Percentiles rank a stretch among this genome's conserved stretches.
phyloP scores from a whole-genome alignment of 92 coral and sea anemone genomes.

The Epizoanthus stellaris region DNA sequence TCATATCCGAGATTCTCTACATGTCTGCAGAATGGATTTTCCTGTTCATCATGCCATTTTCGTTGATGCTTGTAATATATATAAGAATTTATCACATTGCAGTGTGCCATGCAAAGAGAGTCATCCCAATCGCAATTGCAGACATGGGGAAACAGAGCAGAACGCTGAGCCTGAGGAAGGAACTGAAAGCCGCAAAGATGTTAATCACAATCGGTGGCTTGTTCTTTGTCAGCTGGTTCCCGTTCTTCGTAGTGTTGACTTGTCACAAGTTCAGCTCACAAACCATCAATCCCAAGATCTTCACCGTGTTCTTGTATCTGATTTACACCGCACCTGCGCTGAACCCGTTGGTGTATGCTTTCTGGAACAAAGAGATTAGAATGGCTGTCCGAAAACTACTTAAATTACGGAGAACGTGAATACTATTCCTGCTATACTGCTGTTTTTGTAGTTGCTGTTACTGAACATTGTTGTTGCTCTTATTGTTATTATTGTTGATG shows the following conservation, averaged over 20 bases:
- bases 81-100: conserved; percentile 51
- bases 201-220: conserved; percentile 60
- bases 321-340: conserved; percentile 58
- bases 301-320: conserved; percentile 50
- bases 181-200: conserved; percentile 67
- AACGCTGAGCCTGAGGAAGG: conserved; percentile 40
- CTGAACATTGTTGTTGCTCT: no score
- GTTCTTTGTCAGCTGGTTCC: conserved; percentile 59
- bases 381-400: conserved; percentile 31
- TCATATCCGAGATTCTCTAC: conserved; percentile 49
- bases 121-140: conserved; percentile 27
- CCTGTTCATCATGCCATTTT: conserved; percentile 54
- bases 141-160: neutral
- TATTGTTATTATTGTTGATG: no score
- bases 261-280: conserved; percentile 52
- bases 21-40: conserved; percentile 64
- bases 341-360: conserved; percentile 59
- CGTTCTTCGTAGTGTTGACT: conserved; percentile 56
- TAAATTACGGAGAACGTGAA: neutral
- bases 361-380: conserved; percentile 59
- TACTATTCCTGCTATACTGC: no score
- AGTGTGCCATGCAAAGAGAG: conserved; percentile 49
- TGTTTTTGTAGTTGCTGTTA: no score
- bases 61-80: conserved; percentile 50
- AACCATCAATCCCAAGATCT: conserved; percentile 34